Evolutionary conservation across 1,140 invertebrate species (phyloP).

Genomic region (Patella vulgata): DNA sequence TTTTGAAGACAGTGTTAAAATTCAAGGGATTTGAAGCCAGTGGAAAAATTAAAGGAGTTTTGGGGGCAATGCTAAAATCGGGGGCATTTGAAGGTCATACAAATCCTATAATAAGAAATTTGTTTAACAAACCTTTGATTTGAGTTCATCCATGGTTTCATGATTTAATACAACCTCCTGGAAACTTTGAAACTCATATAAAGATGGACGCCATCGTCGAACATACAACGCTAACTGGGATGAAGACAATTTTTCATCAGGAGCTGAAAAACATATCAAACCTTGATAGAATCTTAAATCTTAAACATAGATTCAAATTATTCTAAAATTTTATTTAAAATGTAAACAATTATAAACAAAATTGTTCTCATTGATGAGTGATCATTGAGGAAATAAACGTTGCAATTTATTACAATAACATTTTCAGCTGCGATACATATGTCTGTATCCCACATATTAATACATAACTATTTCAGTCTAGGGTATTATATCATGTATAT

Average conservation of each 20-base stretch:
- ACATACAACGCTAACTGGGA: constrained; percentile 74
- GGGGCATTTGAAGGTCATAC: too few relatives aligned
- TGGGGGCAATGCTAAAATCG: too few relatives aligned
- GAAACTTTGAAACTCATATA: constrained; percentile 72
- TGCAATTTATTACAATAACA: too few relatives aligned
- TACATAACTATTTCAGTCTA: too few relatives aligned
- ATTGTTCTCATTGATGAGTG: background rate
- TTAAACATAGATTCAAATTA: background rate
- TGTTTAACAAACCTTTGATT: constrained; percentile 65
- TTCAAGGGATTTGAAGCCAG: background rate
- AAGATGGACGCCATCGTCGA: constrained; percentile 74
- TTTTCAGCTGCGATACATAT: too few relatives aligned
- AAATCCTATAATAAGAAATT: too few relatives aligned
- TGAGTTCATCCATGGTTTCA: constrained; percentile 68
- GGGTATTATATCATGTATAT: too few relatives aligned
- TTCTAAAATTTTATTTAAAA: background rate
- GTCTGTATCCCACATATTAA: too few relatives aligned
- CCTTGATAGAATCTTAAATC: background rate
- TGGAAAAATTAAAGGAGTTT: too few relatives aligned
- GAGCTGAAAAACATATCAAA: constrained; percentile 45
- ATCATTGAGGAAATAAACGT: too few relatives aligned
- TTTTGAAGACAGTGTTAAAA: too few relatives aligned
- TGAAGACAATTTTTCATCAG: constrained; percentile 56
- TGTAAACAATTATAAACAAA: background rate
- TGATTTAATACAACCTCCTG: constrained; percentile 75